Percentiles rank a stretch among this genome's conserved stretches.
These are phyloP conservation scores for Catocala fraxini DNA, from an alignment of 2,888 invertebrate genomes.

Conservation along the genomic window DNA sequence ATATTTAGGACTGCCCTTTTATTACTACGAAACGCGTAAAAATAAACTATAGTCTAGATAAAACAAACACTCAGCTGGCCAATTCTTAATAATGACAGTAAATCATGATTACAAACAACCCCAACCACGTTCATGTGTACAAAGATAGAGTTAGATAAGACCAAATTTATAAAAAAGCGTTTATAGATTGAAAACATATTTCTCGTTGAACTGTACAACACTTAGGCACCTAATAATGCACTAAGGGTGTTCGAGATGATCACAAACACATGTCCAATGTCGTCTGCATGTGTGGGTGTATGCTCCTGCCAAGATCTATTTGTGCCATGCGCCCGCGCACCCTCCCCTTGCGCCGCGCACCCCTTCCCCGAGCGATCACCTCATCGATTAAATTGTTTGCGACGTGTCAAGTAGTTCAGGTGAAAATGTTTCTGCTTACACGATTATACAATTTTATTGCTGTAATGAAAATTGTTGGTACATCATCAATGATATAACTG, in stretches of 20 bases:
- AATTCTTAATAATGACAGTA: no score
- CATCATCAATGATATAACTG: no score
- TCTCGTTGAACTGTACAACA: conserved; percentile 1
- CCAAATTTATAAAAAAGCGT: no score
- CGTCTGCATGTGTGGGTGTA: conserved; percentile 29
- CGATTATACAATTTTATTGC: background rate
- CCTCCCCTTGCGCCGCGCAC: conserved; percentile 11
- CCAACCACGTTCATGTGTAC: no score
- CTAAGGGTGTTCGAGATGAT: conserved; percentile 21
- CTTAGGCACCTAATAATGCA: conserved; percentile 15
- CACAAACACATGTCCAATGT: conserved; percentile 21
- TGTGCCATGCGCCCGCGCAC: conserved; percentile 47
- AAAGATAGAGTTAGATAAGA: no score
- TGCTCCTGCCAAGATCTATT: conserved; percentile 68
- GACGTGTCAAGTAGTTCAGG: conserved; percentile 37
- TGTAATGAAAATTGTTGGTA: no score
- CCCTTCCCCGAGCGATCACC: conserved; percentile 42
- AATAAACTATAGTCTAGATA: no score
- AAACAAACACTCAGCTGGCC: no score
- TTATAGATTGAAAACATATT: background rate
- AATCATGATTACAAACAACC: no score
- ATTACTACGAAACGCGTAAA: no score
- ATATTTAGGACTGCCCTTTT: no score
- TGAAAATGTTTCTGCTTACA: conserved; percentile 17
- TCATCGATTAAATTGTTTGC: conserved; percentile 52